A percentile compares a stretch with the other conserved stretches of the same genome.
These are phyloP conservation scores for Meloe dianella DNA, from an alignment of 2,888 invertebrate species.

Conservation along the genomic window DNA sequence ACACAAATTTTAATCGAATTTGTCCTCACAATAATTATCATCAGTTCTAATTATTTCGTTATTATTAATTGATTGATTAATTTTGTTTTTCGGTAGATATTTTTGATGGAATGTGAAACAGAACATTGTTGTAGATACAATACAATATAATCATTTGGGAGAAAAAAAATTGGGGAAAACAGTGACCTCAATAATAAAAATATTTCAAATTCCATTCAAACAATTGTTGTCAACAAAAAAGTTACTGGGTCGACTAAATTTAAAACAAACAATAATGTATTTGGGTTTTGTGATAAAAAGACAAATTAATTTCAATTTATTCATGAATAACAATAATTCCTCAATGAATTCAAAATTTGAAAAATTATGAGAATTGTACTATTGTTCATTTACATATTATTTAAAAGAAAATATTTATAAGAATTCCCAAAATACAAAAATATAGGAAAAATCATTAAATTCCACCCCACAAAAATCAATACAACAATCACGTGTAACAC, in stretches of 20 bases:
- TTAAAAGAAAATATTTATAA: not conserved
- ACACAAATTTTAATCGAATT: constrained; percentile 12
- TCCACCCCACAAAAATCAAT: constrained; percentile 53
- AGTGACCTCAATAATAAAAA: constrained; percentile 56
- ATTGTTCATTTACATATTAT: too few species aligned
- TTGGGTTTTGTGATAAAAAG: constrained; percentile 24
- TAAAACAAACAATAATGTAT: constrained; percentile 31
- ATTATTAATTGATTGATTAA: not conserved
- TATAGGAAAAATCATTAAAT: constrained; percentile 36
- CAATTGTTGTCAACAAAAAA: constrained; percentile 47
- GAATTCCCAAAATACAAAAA: constrained; percentile 16
- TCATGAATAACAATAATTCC: not conserved
- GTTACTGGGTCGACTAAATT: constrained; percentile 24
- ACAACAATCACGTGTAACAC: constrained; percentile 48
- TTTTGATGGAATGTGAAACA: not conserved
- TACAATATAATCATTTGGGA: not conserved
- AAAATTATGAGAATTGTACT: too few species aligned
- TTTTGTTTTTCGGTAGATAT: not conserved
- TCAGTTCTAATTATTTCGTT: not conserved
- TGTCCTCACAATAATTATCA: not conserved
- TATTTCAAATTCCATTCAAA: constrained; percentile 55
- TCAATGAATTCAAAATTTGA: not conserved
- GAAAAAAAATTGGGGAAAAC: constrained; percentile 53
- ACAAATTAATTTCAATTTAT: constrained; percentile 16
- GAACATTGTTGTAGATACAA: not conserved